These are phyloP conservation scores for Melopsittacus undulatus DNA, from an alignment of 2,797 vertebrate species.

Conservation along the genomic window DNA sequence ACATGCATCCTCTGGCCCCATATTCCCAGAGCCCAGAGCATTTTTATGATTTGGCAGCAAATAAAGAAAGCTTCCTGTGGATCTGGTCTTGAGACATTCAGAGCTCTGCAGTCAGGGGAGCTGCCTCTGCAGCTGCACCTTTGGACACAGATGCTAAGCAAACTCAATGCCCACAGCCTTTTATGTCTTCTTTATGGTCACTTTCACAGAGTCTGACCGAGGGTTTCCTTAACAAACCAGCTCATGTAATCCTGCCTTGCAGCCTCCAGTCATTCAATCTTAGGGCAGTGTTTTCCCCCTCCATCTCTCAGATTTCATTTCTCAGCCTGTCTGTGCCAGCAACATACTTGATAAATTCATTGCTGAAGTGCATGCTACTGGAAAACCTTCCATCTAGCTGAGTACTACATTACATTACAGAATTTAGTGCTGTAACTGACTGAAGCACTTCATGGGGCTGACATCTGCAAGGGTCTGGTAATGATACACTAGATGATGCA, in stretches of 20 bases:
- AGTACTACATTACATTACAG: background rate
- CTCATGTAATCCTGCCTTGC: background rate
- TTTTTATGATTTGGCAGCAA: background rate
- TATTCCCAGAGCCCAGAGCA: rapidly evolving
- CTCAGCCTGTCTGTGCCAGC: background rate
- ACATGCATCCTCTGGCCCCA: rapidly evolving
- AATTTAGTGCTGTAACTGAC: background rate
- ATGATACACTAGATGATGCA: rapidly evolving
- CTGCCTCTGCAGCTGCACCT: background rate
- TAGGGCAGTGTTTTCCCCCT: background rate
- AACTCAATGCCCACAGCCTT: background rate
- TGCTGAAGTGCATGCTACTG: background rate
- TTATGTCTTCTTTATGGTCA: background rate
- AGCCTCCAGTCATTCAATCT: background rate
- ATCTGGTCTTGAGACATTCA: background rate
- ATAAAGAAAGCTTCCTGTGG: background rate
- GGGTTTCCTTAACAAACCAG: background rate
- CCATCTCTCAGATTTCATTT: background rate
- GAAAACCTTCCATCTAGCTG: background rate
- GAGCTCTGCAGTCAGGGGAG: background rate
- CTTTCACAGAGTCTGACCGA: background rate
- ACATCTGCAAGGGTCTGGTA: background rate
- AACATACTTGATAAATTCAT: background rate
- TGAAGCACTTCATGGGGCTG: background rate
- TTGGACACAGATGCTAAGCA: background rate